Evolutionary conservation across 2,797 vertebrate species (phyloP), one percentile per base, ranked within the genome.

Genomic region (Melanogrammus aeglefinus): DNA sequence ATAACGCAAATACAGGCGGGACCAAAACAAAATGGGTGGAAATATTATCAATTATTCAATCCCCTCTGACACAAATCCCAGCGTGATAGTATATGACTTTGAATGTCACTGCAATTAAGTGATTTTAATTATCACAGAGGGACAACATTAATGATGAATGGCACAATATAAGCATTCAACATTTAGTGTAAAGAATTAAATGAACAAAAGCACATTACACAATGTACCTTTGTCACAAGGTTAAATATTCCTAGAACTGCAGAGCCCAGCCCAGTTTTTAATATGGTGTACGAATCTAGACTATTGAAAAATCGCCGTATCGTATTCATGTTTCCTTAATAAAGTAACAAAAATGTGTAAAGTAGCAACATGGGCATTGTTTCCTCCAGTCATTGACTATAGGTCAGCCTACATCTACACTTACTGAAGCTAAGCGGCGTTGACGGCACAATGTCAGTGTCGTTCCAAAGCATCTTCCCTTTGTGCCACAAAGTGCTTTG

Each of bases 21-120:
- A 66, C 63, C 74, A 70, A 9, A 36, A 57, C 70, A 75, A 76
- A 72, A 44, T 44, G 41, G 35, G 6, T 47, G 44, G 2, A 66
- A 47, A 71, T 57, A 72, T 75, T 44, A 44, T 16, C 41, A 76
- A 78, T 14, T 41, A 35, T 39, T n/a, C 16, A 76, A 31, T 70
- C 12, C 66, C 10, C 66, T 18, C 47, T 6, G 18, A 6, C 47
- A 51, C 57, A 57, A 18, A 57, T 63, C 57, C 57, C 57, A 63
- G 21, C 24, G n/a, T 57, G 16, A 57, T 44, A 13, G 18, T 5
- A 51, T 63, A 63, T 63, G 8, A 24, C n/a, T 63, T 24, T 63
- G 57, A 24, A 63, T 63, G 57, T 24, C 9, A 24, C 8, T 24
- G 57, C 21, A 63, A 24, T 57, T 6, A 18, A 57, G 47, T n/a